A percentile compares a stretch with the other conserved stretches of the same genome.
These are phyloP conservation scores for Sardina pilchardus DNA, from an alignment of 2,113 vertebrate genomes.

Conservation along the genomic window DNA sequence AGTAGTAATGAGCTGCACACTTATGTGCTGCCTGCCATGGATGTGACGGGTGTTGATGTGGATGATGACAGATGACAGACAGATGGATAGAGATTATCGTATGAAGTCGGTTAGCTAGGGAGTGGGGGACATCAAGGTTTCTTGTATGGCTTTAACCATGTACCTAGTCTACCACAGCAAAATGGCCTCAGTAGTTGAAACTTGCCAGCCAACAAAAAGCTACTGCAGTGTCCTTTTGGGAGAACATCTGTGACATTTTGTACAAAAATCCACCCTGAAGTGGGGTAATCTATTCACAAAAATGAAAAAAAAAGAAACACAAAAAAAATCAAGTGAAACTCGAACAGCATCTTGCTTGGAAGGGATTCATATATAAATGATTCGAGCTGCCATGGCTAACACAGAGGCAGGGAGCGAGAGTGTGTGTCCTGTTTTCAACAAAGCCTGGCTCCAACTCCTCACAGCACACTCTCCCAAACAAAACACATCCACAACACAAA, in stretches of 20 bases:
- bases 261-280: not conserved
- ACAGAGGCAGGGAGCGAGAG: not conserved
- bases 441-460: not conserved
- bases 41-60: not conserved
- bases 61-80: not conserved
- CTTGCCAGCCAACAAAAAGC: not conserved
- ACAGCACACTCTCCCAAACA: not conserved
- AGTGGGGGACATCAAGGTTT: not conserved
- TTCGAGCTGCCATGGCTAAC: not conserved
- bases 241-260: not conserved
- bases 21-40: not conserved
- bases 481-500: not conserved
- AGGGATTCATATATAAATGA: slow-evolving; percentile 12
- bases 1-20: not conserved
- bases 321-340: not conserved
- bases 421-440: not conserved
- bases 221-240: not conserved
- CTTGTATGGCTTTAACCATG: not conserved
- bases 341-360: not conserved
- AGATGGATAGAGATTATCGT: slow-evolving; percentile 23
- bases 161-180: not conserved
- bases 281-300: not conserved
- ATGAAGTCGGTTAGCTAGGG: not conserved
- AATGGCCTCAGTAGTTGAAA: not conserved
- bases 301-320: not conserved